phyloP scores from a whole-genome alignment of 1,140 invertebrate species.

The Drosophila sturtevanti region DNA sequence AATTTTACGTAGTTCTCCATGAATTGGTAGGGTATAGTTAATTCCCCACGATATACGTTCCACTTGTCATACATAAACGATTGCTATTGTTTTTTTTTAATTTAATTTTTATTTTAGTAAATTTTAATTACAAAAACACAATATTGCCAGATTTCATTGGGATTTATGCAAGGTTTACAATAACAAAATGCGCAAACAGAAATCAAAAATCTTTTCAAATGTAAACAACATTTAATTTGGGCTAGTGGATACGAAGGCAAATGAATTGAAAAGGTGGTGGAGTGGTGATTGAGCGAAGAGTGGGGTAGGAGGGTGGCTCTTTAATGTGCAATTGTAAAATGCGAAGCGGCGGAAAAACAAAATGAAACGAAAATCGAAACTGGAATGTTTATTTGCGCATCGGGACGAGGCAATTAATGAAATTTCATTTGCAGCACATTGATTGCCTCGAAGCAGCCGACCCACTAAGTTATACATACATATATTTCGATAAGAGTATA shows the following conservation, averaged over 20 bases:
- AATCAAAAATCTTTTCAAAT: slow-evolving; percentile 42
- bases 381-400: slow-evolving; percentile 72
- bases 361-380: slow-evolving; percentile 29
- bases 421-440: slow-evolving; percentile 59
- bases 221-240: slow-evolving; percentile 65
- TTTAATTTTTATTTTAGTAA: slow-evolving; percentile 29
- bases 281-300: neutral
- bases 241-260: neutral
- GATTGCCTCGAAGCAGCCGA: slow-evolving; percentile 42
- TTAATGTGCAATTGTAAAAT: slow-evolving; percentile 59
- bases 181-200: slow-evolving; percentile 40
- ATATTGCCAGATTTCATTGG: slow-evolving; percentile 15
- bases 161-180: slow-evolving; percentile 43
- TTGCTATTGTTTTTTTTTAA: neutral
- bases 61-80: neutral
- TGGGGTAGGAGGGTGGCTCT: neutral
- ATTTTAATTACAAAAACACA: slow-evolving; percentile 43
- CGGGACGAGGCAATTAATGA: slow-evolving; percentile 67
- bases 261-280: neutral
- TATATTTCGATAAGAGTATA: slow-evolving; percentile 25
- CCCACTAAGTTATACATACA: neutral
- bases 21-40: neutral
- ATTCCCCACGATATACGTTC: neutral
- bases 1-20: too few relatives aligned
- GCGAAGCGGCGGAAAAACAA: slow-evolving; percentile 16